phyloP scores from a whole-genome alignment of 1,140 invertebrate genomes.

The Trichonephila clavipes region DNA sequence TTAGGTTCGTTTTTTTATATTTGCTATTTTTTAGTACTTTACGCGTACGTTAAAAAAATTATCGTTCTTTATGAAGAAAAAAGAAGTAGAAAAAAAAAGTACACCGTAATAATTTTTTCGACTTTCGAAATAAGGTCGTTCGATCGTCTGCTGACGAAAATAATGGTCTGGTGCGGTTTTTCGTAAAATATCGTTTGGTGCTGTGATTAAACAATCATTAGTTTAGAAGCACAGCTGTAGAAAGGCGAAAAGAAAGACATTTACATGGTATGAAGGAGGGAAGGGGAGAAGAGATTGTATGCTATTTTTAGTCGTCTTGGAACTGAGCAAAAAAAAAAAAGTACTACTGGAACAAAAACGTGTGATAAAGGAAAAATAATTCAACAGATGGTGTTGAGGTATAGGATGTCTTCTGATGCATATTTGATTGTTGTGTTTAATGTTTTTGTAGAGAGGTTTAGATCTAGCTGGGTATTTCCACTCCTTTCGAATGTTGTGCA shows the following conservation, averaged over 20 bases:
- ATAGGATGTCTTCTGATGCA: constrained; percentile 22
- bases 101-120: constrained; percentile 31
- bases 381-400: constrained; percentile 66
- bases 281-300: not conserved
- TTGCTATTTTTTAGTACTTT: not conserved
- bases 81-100: not conserved
- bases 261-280: not conserved
- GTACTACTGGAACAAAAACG: not conserved
- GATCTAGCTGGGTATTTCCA: not conserved
- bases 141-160: not conserved
- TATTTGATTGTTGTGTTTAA: constrained; percentile 24
- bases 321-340: not conserved
- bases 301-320: constrained; percentile 14
- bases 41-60: constrained; percentile 5
- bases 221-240: constrained; percentile 30
- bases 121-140: constrained; percentile 18
- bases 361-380: constrained; percentile 56
- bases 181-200: constrained; percentile 55
- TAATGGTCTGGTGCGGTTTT: constrained; percentile 33
- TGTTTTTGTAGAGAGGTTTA: not conserved
- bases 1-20: constrained; percentile 13
- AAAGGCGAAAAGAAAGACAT: constrained; percentile 31
- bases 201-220: constrained; percentile 65
- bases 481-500: not conserved
- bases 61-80: constrained; percentile 1